Evolutionary conservation across 2,113 vertebrate genomes (phyloP).

Genomic region (Aspiorhynchus laticeps): DNA sequence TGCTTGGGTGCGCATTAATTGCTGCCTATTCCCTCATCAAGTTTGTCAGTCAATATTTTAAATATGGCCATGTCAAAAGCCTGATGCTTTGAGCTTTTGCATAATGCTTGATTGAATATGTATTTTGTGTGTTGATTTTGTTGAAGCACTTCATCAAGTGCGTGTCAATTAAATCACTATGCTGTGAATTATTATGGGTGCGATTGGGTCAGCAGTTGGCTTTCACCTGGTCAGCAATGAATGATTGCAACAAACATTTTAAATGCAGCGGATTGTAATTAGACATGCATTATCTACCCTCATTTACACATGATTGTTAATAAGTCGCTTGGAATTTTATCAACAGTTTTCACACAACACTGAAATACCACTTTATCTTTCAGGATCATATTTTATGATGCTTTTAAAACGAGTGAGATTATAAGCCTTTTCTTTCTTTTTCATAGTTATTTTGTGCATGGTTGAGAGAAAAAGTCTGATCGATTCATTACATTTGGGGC

Average conservation of each 20-base stretch:
- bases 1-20: neutral
- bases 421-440: neutral
- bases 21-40: neutral
- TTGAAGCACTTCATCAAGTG: conserved; percentile 30
- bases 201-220: conserved; percentile 26
- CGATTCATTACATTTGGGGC: conserved; percentile 51
- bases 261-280: neutral
- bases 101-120: conserved; percentile 33
- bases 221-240: neutral
- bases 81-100: neutral
- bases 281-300: neutral
- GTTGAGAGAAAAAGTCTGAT: neutral
- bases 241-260: conserved; percentile 13
- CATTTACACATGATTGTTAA: conserved; percentile 26
- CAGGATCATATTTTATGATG: neutral
- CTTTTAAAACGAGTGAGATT: neutral
- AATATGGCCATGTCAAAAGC: neutral
- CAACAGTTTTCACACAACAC: neutral
- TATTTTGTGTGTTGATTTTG: conserved; percentile 1
- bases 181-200: neutral
- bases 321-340: neutral
- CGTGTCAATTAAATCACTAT: conserved; percentile 19
- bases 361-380: neutral
- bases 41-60: conserved; percentile 18
- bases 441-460: neutral